Base-by-base conservation (phyloP, 92 coral and sea anemone genomes). In the Meandrina meandrites region DNA sequence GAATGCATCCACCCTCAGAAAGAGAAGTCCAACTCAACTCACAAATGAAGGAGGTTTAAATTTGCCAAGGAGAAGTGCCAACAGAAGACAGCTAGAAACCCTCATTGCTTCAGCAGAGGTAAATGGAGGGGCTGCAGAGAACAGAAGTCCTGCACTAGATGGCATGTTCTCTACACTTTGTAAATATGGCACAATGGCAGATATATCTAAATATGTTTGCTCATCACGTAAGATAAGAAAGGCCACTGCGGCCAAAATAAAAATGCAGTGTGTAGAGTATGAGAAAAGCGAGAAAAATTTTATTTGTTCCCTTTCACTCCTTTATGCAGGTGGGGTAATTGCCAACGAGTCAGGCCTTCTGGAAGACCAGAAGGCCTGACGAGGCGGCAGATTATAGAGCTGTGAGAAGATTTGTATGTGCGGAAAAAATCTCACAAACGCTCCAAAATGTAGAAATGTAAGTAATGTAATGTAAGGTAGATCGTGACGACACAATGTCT, bases 51-150 rank as follows among this genome's bases (percentile, higher is more conserved):
- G 92, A 18, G 79, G n/a, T 0, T 15, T 89, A 22, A 81, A 88
- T 13, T 37, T 92, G 36, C 84, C 89, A 66, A 79, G 80, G 36
- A 50, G 91, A 84, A 90, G 93, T 79, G 87, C 87, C 81, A 62
- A 82, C 57, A 88, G 91, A 32, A 88, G 95, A 78, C 95, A 90
- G 73, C 78, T 80, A 67, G 95, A 93, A 76, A 93, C 95, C 9
- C 89, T 90, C 7, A 35, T 89, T 40, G 93, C 96, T 80, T 73
- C 89, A 78, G 87, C 90, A 64, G 93, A 86, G 88, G 82, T 92
- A 11, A 85, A 92, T 76, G 95, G 93, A 11, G 95, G 95, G 28
- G 40, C 91, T 48, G 75, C 71, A 6, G 92, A 89, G 71, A 75
- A 92, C 82, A 85, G 88, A 81, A 68, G 82, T 78, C 91, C 93